A percentile compares a stretch with the other conserved stretches of the same genome.
Conservation (phyloP, 2,113 vertebrate genomes). For the Sylvietta virens region DNA sequence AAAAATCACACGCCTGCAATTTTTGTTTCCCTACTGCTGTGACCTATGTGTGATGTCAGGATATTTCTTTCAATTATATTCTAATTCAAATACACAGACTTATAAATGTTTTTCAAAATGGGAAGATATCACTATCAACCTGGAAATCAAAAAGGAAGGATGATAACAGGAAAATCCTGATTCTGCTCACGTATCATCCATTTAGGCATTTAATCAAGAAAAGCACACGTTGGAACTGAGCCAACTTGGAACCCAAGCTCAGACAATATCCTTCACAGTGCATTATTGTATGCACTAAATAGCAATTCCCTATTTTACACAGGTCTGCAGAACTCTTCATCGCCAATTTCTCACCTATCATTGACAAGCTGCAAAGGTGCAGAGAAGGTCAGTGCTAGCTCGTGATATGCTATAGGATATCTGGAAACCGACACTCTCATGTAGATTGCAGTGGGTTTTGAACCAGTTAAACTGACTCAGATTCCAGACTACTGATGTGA, state of each 20-base stretch:
- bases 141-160: background rate
- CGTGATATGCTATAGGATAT: background rate
- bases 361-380: background rate
- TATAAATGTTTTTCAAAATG: background rate
- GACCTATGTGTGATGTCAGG: background rate
- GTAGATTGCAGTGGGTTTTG: background rate
- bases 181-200: background rate
- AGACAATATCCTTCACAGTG: background rate
- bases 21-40: background rate
- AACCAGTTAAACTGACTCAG: background rate
- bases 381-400: background rate
- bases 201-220: background rate
- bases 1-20: background rate
- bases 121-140: background rate
- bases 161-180: background rate
- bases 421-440: background rate
- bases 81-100: background rate
- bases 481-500: background rate
- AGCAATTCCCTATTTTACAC: background rate
- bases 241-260: too few relatives aligned
- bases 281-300: background rate
- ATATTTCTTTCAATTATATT: constrained; percentile 4
- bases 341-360: background rate
- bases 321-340: background rate
- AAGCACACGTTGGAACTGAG: background rate